Conservation (phyloP, 2,888 invertebrate species). For the Andrena hattorfiana region DNA sequence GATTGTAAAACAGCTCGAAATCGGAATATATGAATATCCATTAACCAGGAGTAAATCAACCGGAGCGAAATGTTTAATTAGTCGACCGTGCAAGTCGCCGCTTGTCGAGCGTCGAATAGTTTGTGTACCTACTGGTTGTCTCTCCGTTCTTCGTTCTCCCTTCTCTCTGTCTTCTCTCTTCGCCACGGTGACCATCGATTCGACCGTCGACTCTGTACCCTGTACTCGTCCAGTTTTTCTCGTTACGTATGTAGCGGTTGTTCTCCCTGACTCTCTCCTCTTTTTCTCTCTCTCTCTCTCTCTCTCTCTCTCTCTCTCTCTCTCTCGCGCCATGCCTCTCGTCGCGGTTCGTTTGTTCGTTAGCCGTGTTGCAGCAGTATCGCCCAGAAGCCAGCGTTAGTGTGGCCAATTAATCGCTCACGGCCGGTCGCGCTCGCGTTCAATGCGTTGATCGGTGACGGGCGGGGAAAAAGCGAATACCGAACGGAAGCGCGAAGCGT, state of each 20-base stretch:
- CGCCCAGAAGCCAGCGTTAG: constrained; percentile 34
- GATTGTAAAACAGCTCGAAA: constrained; percentile 37
- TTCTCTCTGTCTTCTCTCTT: background rate
- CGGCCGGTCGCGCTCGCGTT: constrained; percentile 41
- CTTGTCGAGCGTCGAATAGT: constrained; percentile 51
- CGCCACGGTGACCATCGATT: constrained; percentile 16
- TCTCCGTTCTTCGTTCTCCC: background rate
- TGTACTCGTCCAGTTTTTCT: constrained; percentile 22
- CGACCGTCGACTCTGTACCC: constrained; percentile 31
- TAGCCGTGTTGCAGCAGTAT: constrained; percentile 36
- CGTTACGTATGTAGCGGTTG: constrained; percentile 25
- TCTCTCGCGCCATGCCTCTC: background rate
- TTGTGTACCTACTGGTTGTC: constrained; percentile 29
- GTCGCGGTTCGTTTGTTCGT: constrained; percentile 57
- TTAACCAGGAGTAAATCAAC: constrained; percentile 76
- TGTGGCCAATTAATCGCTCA: constrained; percentile 68
- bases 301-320: background rate
- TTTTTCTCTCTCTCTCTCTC: background rate
- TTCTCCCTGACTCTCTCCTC: constrained; percentile 11
- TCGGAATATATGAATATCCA: constrained; percentile 78
- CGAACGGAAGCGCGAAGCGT: constrained; percentile 38
- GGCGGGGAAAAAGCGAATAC: constrained; percentile 39
- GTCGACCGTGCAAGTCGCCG: constrained; percentile 42
- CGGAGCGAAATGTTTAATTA: constrained; percentile 75
- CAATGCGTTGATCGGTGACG: constrained; percentile 44